A percentile compares a stretch with the other conserved stretches of the same genome.
phyloP scores from a whole-genome alignment of 1,140 invertebrate species.

The Heliconius eleuchia region DNA sequence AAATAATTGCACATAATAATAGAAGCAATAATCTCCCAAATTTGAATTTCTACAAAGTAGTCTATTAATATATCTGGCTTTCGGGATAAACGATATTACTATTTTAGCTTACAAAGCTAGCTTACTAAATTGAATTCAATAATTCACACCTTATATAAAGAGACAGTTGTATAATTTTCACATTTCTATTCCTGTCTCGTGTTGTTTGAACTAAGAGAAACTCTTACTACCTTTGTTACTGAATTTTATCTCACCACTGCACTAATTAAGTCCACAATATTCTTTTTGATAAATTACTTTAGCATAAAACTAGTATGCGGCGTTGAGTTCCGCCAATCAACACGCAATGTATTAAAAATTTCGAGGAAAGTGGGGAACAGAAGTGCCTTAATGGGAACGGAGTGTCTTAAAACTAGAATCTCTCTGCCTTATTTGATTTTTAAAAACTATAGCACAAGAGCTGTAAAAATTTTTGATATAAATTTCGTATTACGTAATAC shows the following conservation, averaged over 20 bases:
- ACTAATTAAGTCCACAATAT: slow-evolving; percentile 25
- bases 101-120: slow-evolving; percentile 10
- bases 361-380: too few species aligned
- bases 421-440: too few species aligned
- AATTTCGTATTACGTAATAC: too few species aligned
- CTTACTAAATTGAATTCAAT: slow-evolving; percentile 33
- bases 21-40: too few species aligned
- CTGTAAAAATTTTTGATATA: background rate
- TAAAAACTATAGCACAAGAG: too few species aligned
- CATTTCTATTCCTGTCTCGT: slow-evolving; percentile 35
- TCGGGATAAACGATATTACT: slow-evolving; percentile 1
- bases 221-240: slow-evolving; percentile 18
- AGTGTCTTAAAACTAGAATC: too few species aligned
- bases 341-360: too few species aligned
- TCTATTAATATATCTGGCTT: background rate
- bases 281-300: background rate
- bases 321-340: too few species aligned
- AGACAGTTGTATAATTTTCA: slow-evolving; percentile 35
- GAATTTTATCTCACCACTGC: slow-evolving; percentile 27
- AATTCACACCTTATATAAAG: slow-evolving; percentile 31
- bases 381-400: too few species aligned
- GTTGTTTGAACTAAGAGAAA: slow-evolving; percentile 26
- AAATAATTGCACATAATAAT: too few species aligned
- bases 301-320: background rate
- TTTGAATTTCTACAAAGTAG: too few species aligned